These are phyloP conservation scores for Eilema sororculum DNA, from an alignment of 2,888 invertebrate genomes.

Conservation along the genomic window DNA sequence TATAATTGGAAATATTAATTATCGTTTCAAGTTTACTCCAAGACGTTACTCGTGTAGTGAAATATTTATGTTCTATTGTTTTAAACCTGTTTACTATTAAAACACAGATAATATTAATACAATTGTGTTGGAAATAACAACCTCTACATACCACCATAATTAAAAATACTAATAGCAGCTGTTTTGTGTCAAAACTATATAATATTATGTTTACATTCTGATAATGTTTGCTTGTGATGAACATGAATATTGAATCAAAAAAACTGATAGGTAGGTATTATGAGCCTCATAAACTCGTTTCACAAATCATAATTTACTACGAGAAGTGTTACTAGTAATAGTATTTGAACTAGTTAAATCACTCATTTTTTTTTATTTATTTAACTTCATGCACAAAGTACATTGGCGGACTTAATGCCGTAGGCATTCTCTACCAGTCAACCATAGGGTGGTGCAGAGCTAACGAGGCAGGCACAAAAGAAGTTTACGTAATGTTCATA, in stretches of 20 bases:
- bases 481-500: no score
- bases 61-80: conserved; percentile 15
- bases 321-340: no score
- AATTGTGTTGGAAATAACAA: background rate
- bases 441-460: no score
- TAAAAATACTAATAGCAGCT: background rate
- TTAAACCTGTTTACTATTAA: conserved; percentile 7
- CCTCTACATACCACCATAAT: background rate
- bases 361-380: no score
- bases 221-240: background rate
- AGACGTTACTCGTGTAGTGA: background rate
- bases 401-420: no score
- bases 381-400: no score
- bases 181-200: background rate
- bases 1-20: background rate
- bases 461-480: no score
- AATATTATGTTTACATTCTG: background rate
- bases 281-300: background rate
- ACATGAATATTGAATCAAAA: background rate
- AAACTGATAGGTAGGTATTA: background rate
- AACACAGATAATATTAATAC: background rate
- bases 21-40: background rate
- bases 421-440: no score
- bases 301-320: no score
- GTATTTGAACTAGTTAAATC: no score